Evolutionary conservation across 2,888 invertebrate genomes (phyloP).

Genomic region (Orthosia cruda): DNA sequence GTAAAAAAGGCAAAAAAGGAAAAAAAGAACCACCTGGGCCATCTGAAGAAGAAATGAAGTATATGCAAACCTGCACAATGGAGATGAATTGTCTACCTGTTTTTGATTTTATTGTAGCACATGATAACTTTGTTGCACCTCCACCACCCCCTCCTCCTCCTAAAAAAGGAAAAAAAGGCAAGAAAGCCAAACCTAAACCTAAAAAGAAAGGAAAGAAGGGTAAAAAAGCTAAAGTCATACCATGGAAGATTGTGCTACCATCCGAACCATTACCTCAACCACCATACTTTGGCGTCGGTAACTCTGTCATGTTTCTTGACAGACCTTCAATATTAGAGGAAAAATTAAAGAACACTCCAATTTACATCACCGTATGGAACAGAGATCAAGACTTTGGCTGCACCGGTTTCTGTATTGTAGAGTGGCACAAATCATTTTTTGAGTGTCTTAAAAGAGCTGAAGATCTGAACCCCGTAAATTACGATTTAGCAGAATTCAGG

Average conservation of each 20-base stretch:
- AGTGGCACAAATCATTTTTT: constrained; percentile 87
- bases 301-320: constrained; percentile 86
- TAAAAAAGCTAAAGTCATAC: constrained; percentile 77
- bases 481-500: constrained; percentile 86
- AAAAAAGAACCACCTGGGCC: constrained; percentile 86
- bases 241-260: constrained; percentile 81
- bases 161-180: constrained; percentile 77
- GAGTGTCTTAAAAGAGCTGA: constrained; percentile 81
- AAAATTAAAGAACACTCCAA: constrained; percentile 83
- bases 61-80: constrained; percentile 87
- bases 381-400: constrained; percentile 87
- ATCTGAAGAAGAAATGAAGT: constrained; percentile 89
- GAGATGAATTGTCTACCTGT: constrained; percentile 87
- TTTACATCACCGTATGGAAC: constrained; percentile 88
- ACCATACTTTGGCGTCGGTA: constrained; percentile 89
- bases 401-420: constrained; percentile 82
- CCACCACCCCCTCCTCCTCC: constrained; percentile 84
- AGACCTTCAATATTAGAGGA: constrained; percentile 87
- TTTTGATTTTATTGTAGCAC: constrained; percentile 89
- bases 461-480: constrained; percentile 84
- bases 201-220: constrained; percentile 77
- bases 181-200: constrained; percentile 65
- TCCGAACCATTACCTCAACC: constrained; percentile 89
- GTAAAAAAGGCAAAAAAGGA: constrained; percentile 75
- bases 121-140: constrained; percentile 88